Evolutionary conservation across 2,113 vertebrate genomes (phyloP).

Genomic region (Cyrtonyx montezumae): DNA sequence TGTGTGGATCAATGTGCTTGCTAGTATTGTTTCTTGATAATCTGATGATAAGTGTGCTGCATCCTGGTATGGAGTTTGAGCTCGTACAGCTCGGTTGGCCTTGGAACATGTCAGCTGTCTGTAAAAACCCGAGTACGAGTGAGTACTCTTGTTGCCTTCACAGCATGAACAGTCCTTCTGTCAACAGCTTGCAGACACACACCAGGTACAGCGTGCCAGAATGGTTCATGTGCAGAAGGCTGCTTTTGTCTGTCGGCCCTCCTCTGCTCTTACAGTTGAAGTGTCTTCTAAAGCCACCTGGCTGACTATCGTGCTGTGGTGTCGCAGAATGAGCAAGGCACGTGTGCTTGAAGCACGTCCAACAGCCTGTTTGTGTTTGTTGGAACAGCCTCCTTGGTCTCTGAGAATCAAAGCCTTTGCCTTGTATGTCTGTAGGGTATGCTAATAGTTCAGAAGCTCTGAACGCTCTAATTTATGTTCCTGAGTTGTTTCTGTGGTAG

Average conservation of each 20-base stretch:
- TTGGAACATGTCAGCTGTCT: background rate
- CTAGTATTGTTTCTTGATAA: accelerated
- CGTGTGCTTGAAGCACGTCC: background rate
- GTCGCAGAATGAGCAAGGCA: accelerated
- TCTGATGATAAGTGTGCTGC: background rate
- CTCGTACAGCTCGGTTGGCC: background rate
- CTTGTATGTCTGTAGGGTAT: background rate
- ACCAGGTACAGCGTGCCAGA: background rate
- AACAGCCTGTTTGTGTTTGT: background rate
- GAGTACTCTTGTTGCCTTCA: accelerated
- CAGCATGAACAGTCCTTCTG: accelerated
- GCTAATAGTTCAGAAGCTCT: background rate
- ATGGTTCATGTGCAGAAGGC: background rate
- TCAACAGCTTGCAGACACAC: background rate
- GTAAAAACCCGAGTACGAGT: accelerated
- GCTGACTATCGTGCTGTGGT: accelerated
- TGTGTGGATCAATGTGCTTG: background rate
- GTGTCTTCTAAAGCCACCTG: background rate
- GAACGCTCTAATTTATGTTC: background rate
- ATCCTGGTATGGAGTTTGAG: background rate
- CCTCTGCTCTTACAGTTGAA: background rate
- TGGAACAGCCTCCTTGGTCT: accelerated
- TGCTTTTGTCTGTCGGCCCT: background rate
- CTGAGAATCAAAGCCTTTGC: background rate
- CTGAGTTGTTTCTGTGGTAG: background rate